These are phyloP conservation scores for Malacosoma neustria DNA, from an alignment of 2,888 invertebrate genomes.

Conservation along the genomic window DNA sequence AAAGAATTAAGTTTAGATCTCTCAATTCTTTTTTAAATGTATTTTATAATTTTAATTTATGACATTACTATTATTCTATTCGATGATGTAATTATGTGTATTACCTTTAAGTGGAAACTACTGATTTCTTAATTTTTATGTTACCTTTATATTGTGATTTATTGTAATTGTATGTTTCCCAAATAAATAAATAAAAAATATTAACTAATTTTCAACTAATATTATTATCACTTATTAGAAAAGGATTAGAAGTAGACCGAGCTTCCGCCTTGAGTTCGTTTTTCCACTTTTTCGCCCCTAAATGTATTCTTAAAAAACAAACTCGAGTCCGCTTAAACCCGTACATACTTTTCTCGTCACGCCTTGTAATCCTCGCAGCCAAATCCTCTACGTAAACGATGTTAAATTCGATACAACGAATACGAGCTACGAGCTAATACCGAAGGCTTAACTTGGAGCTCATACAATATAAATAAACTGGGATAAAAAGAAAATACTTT, in stretches of 20 bases:
- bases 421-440: background rate
- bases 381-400: background rate
- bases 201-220: too few relatives aligned
- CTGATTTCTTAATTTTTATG: too few relatives aligned
- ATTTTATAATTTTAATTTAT: background rate
- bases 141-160: too few relatives aligned
- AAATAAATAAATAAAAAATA: too few relatives aligned
- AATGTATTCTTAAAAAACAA: background rate
- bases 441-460: background rate
- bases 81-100: background rate
- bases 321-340: background rate
- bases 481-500: background rate
- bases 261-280: too few relatives aligned
- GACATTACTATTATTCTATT: background rate
- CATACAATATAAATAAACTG: background rate
- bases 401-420: background rate
- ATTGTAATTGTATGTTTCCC: too few relatives aligned
- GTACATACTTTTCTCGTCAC: background rate
- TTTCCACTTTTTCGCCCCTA: too few relatives aligned
- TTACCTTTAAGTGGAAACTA: background rate
- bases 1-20: background rate
- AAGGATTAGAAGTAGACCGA: too few relatives aligned
- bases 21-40: background rate
- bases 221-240: too few relatives aligned
- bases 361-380: background rate